Evolutionary conservation across 2,888 invertebrate genomes (phyloP).

Genomic region (Cistogaster globosa): DNA sequence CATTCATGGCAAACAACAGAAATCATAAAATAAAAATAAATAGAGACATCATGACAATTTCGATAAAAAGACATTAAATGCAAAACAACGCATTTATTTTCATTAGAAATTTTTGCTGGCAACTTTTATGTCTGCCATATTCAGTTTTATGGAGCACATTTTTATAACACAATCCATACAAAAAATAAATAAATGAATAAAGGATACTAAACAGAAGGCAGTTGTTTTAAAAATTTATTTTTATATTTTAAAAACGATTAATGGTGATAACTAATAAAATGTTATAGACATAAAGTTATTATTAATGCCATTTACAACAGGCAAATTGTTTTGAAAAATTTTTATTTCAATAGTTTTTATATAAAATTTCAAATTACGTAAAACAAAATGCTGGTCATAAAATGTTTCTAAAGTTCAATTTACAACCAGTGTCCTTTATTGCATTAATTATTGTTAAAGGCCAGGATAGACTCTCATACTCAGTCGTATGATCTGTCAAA

Average conservation of each 20-base stretch:
- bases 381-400: too few relatives aligned
- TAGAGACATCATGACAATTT: neutral
- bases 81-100: constrained; percentile 16
- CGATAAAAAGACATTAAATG: constrained; percentile 14
- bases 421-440: too few relatives aligned
- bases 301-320: too few relatives aligned
- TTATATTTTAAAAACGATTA: neutral
- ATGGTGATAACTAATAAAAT: constrained; percentile 4
- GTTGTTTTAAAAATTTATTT: constrained; percentile 10
- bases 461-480: too few relatives aligned
- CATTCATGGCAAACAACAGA: neutral
- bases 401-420: too few relatives aligned
- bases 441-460: too few relatives aligned
- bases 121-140: constrained; percentile 10
- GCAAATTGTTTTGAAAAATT: too few relatives aligned
- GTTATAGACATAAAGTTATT: neutral
- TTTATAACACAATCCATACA: neutral
- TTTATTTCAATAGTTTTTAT: too few relatives aligned
- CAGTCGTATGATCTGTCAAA: too few relatives aligned
- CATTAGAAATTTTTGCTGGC: constrained; percentile 22
- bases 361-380: too few relatives aligned
- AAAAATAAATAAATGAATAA: neutral
- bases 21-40: neutral
- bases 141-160: constrained; percentile 13
- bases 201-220: constrained; percentile 24